Base-by-base conservation (phyloP, 1,140 invertebrate genomes). In the Formica exsecta region DNA sequence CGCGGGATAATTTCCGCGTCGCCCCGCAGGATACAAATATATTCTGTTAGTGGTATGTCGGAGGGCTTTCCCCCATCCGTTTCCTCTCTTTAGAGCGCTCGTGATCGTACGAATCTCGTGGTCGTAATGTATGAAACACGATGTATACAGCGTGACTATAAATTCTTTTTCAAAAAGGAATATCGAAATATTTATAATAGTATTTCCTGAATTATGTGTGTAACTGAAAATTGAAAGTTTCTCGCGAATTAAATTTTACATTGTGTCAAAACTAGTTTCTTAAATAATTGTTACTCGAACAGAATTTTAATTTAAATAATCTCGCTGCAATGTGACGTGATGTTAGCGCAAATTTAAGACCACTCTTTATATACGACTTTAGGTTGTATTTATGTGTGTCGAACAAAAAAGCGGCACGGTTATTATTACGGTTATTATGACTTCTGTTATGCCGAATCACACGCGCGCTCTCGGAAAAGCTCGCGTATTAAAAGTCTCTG, bases 21-120 rank as follows among this genome's bases (percentile, higher is more conserved):
- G 36, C 1, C 19, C 38, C 48, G 19, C 44, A 36, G 79, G 79
- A 74, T 83, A 83, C 68, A 74, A 83, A 74, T 74, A 81, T 81
- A 83, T 61, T 11, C 51, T 13, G 54, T 9, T 25, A n/a, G 36
- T 22, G 25, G 79, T 73, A 73, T 44, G 54, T 73, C 79, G 25
- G 36, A 71, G 66, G 19, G 79, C 79, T 83, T 83, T 73, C 48
- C 25, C 54, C 38, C 51, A 59, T 59, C 66, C 79, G 66, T 19
- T 73, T 73, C 68, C 77, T 44, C 68, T 68, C 68, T 62, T 73
- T 44, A 74, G 25, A 44, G 25, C 68, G 57, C 57, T n/a, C 8
- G 1, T 29, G 25, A 29, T 29, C 25, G 25, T 29, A 29, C 25
- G 25, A 29, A 29, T 29, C 25, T 36, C 19, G n/a, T 25, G 71